Percentiles rank a stretch among this genome's conserved stretches.
Conservation (phyloP, 2,113 vertebrate species). For the Xenus cinereus region DNA sequence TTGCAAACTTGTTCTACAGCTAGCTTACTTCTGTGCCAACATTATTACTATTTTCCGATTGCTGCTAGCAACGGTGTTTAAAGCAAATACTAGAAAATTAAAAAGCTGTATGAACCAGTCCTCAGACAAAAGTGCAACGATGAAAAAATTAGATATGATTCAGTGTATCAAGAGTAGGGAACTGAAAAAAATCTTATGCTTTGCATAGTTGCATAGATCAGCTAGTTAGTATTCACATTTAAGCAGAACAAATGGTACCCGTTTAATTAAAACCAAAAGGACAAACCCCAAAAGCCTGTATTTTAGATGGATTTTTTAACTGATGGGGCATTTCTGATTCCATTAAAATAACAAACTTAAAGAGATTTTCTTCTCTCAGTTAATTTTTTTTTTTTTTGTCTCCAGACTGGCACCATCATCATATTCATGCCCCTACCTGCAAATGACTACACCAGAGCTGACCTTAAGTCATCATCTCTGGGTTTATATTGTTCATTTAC, state of each 20-base stretch:
- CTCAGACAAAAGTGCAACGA: constrained; percentile 55
- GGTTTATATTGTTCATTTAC: not conserved
- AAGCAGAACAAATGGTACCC: constrained; percentile 48
- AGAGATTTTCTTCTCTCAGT: not conserved
- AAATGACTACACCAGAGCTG: not conserved
- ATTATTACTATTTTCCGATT: constrained; percentile 32
- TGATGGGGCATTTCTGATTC: not conserved
- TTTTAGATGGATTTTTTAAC: not conserved
- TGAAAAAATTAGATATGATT: constrained; percentile 70
- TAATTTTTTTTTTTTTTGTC: not conserved
- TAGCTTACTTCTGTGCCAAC: constrained; percentile 54
- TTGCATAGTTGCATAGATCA: constrained; percentile 74
- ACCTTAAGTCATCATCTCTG: not conserved
- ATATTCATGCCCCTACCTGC: not conserved
- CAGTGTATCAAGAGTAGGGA: constrained; percentile 73
- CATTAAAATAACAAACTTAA: not conserved
- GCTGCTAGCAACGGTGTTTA: constrained; percentile 55
- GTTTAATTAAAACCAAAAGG: not conserved
- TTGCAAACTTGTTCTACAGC: constrained; percentile 63
- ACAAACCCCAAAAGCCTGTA: not conserved
- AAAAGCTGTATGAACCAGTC: constrained; percentile 58
- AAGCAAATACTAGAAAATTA: constrained; percentile 64
- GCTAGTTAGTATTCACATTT: constrained; percentile 63
- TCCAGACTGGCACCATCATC: not conserved
- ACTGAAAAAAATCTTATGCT: constrained; percentile 35